Evolutionary conservation across 2,113 vertebrate genomes (phyloP), one percentile per base, ranked within the genome.

Genomic region (Excalfactoria chinensis): DNA sequence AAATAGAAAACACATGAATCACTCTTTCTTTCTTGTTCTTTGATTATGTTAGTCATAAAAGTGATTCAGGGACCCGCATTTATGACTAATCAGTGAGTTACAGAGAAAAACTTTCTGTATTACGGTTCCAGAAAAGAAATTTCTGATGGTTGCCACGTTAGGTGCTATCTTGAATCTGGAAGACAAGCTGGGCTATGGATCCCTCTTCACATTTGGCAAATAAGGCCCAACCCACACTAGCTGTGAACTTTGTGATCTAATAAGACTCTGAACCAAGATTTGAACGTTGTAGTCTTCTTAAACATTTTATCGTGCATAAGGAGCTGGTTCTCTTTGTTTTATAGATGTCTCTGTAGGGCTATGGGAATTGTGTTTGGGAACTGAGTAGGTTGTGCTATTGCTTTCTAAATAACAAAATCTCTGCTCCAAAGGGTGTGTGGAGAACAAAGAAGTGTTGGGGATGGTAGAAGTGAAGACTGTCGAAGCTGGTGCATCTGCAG

Each of bases 381-480:
- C 64, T n/a, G 56, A 77, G 34, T 35, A 78, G n/a, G 5, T 41
- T 41, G 41, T 40, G 9, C 20, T 44, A 37, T 56, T 83, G 25
- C 23, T 56, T 70, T 83, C 32, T 66, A 58, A 95, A 78, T 48
- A 93, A 81, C 78, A 35, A 81, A 22, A 82, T 84, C 40, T 77
- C 72, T 88, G 37, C 64, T 16, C 6, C 17, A 49, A 66, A 30
- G 49, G 7, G 8, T 28, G 41, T 43, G n/a, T 77, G 43, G 63
- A 85, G 51, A 43, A 14, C 13, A 63, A 17, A 59, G 23, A 86
- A 81, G 19, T 73, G 17, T 44, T 74, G 58, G 26, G 53, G 41
- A 41, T 73, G 41, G 32, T 58, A 11, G 74, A 76, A 94, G 86
- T 58, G 0, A 92, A 90, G 32, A 59, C 44, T 86, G 23, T 69